Conservation (phyloP, 2,797 vertebrate genomes). For the Smutsia temminckii region DNA sequence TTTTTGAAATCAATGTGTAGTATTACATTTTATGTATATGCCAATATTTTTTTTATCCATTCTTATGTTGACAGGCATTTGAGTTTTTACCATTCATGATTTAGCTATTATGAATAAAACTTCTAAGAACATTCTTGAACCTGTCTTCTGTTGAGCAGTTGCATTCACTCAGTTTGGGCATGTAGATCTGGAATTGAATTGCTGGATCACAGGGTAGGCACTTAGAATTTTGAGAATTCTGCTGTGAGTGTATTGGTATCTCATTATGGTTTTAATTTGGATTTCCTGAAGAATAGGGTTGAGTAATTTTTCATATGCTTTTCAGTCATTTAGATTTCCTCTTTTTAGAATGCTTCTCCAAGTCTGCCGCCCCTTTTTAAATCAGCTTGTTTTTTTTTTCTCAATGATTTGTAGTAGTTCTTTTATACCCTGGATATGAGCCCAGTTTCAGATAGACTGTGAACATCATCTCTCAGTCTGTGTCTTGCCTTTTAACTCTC, state of each 20-base stretch:
- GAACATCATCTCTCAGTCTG: neutral
- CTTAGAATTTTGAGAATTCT: slow-evolving; percentile 30
- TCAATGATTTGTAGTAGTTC: neutral
- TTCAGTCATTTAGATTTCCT: neutral
- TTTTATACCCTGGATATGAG: neutral
- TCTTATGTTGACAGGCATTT: neutral
- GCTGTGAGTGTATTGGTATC: neutral
- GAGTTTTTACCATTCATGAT: neutral
- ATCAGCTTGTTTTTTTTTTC: neutral
- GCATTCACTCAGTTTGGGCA: neutral
- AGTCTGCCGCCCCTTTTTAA: neutral
- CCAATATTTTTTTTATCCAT: neutral
- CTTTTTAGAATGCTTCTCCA: neutral
- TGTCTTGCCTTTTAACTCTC: neutral
- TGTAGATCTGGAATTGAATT: neutral
- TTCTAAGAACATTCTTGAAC: neutral
- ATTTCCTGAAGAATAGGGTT: slow-evolving; percentile 3
- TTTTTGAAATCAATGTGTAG: neutral
- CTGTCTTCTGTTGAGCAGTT: neutral
- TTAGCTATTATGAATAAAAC: slow-evolving; percentile 14
- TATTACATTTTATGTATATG: neutral
- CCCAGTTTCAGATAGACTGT: neutral
- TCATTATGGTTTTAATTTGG: slow-evolving; percentile 30
- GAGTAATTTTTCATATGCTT: slow-evolving; percentile 11
- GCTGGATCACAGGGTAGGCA: neutral